Conservation (phyloP, 2,797 vertebrate genomes). For the Hemitrygon akajei region DNA sequence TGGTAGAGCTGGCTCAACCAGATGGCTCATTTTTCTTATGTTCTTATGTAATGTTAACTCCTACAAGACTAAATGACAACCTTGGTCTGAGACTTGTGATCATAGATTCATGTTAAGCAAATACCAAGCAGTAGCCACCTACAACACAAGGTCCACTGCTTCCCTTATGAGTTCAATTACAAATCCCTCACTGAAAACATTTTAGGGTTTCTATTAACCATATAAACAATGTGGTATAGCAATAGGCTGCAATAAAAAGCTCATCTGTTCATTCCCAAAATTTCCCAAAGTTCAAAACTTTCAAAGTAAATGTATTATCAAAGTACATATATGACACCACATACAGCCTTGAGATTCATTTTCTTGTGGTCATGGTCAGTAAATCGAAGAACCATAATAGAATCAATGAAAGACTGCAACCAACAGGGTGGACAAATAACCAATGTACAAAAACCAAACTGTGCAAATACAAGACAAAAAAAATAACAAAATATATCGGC, state of each 20-base stretch:
- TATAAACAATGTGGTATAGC: neutral
- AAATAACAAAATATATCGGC: too few species aligned
- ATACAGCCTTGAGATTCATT: too few species aligned
- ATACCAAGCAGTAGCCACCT: neutral
- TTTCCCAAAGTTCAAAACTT: neutral
- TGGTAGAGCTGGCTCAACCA: too few species aligned
- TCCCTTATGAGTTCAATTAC: neutral
- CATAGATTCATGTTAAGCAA: neutral
- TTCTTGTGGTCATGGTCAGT: too few species aligned
- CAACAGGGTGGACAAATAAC: too few species aligned
- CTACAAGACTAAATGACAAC: neutral
- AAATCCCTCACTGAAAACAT: neutral
- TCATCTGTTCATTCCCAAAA: neutral
- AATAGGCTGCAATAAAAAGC: neutral
- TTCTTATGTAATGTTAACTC: neutral
- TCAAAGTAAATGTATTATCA: too few species aligned
- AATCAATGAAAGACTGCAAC: too few species aligned
- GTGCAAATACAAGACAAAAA: too few species aligned
- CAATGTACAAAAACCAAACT: too few species aligned
- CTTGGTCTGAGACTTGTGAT: neutral
- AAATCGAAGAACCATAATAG: too few species aligned
- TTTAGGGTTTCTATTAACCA: neutral
- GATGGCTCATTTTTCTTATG: too few species aligned
- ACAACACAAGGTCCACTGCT: neutral
- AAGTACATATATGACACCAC: too few species aligned